These are phyloP conservation scores for Desmophyllum pertusum DNA, from an alignment of 92 coral and sea anemone species.

Conservation along the genomic window DNA sequence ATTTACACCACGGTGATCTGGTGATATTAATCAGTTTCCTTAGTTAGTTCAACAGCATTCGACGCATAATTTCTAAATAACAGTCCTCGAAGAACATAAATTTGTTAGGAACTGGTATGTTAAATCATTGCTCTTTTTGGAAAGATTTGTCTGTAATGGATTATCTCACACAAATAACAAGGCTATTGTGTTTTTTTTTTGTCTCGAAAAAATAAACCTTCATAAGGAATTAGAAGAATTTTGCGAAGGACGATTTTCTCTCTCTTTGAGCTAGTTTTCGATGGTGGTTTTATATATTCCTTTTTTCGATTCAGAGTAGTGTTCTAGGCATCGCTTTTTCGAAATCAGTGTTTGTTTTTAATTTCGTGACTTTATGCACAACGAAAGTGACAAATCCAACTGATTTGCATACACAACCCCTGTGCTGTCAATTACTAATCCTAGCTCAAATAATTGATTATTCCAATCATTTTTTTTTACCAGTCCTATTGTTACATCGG, in stretches of 20 bases:
- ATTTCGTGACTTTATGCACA: slow-evolving; percentile 23
- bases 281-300: background rate
- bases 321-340: background rate
- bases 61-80: background rate
- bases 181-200: background rate
- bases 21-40: background rate
- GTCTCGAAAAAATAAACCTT: background rate
- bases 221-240: background rate
- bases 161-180: background rate
- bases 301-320: background rate
- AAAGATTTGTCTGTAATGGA: background rate
- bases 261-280: background rate
- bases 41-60: background rate
- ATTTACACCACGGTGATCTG: background rate
- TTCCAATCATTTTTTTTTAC: background rate
- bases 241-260: background rate
- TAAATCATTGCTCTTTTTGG: background rate
- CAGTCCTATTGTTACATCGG: background rate
- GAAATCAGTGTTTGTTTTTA: background rate
- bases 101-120: background rate
- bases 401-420: slow-evolving; percentile 8
- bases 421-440: background rate
- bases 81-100: background rate
- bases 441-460: background rate
- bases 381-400: background rate